Evolutionary conservation across 2,797 vertebrate species (phyloP), one percentile per base, ranked within the genome.

Genomic region (Urophycis tenuis): DNA sequence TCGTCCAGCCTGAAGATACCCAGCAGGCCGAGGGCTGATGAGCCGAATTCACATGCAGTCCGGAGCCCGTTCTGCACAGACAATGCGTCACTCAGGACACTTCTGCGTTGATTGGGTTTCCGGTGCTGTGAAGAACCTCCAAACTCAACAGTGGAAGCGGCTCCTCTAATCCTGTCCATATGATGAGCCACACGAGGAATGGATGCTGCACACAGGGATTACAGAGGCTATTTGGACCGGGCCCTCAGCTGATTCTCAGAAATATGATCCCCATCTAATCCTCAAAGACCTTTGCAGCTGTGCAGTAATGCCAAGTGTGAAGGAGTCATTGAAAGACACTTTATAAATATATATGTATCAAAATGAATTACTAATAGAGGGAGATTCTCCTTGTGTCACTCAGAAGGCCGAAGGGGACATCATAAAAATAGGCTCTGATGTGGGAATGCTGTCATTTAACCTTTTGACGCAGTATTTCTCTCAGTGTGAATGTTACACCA

Each of bases 201-300:
- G 49, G 73, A 70, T 77, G 73, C 3, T 82, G 85, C 84, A 12
- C 22, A 31, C n/a, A 30, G 85, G 90, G 89, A 91, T 92, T 92
- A 91, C 84, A 87, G 86, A 83, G 71, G 85, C 87, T 91, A 91
- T 91, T 90, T 93, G 85, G 86, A 91, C 87, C 79, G 84, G 73
- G 88, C 83, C 88, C 85, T 87, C 85, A 90, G 91, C 91, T 92
- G 92, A 91, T 90, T 85, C 87, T 85, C 77, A 72, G 93, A 93
- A 92, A 94, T 88, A 75, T 79, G 91, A 94, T 85, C 89, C 86
- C 82, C 19, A 74, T 79, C 87, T 93, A 93, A 93, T 92, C 92
- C 90, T 80, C 73, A 22, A 74, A 87, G 85, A 83, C 90, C 86
- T 86, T 84, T 91, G 90, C 93, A 93, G 91, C 93, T 94, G 92